Evolutionary conservation across 1,140 invertebrate genomes (phyloP).

Genomic region (Nasonia giraulti): DNA sequence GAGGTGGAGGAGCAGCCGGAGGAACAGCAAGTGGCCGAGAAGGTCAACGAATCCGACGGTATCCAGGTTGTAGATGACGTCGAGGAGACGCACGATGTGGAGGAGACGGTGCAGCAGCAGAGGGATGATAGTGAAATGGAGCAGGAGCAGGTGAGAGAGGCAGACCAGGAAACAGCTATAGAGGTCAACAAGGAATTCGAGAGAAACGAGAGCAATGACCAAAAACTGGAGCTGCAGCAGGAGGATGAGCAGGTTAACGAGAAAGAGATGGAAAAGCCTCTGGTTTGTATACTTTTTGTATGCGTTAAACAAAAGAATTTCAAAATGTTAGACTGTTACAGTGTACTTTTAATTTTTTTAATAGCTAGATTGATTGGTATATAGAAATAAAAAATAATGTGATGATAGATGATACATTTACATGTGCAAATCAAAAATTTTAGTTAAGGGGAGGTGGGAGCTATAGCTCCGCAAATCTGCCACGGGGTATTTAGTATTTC

Average conservation of each 20-base stretch:
- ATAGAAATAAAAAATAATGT: too few species aligned
- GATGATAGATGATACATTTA: too few species aligned
- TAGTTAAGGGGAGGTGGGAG: too few species aligned
- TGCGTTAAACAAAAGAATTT: neutral
- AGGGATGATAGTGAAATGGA: conserved; percentile 53
- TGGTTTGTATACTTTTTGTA: conserved; percentile 18
- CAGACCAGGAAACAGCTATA: neutral
- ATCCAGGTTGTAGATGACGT: conserved; percentile 40
- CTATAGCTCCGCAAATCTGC: too few species aligned
- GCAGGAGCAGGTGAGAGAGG: neutral
- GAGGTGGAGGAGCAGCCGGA: neutral
- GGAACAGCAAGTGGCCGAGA: neutral
- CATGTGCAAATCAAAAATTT: too few species aligned
- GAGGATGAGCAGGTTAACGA: conserved; percentile 52
- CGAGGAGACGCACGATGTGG: conserved; percentile 32
- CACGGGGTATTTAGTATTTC: too few species aligned
- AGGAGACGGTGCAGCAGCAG: neutral
- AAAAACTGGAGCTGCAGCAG: neutral
- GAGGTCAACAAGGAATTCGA: neutral
- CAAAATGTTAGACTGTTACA: too few species aligned
- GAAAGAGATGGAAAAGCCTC: neutral
- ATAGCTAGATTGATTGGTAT: too few species aligned
- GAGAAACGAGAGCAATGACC: neutral
- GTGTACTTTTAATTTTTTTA: too few species aligned
- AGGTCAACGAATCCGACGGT: neutral